phyloP scores from a whole-genome alignment of 2,797 vertebrate genomes.

The Holocentrus rufus region DNA sequence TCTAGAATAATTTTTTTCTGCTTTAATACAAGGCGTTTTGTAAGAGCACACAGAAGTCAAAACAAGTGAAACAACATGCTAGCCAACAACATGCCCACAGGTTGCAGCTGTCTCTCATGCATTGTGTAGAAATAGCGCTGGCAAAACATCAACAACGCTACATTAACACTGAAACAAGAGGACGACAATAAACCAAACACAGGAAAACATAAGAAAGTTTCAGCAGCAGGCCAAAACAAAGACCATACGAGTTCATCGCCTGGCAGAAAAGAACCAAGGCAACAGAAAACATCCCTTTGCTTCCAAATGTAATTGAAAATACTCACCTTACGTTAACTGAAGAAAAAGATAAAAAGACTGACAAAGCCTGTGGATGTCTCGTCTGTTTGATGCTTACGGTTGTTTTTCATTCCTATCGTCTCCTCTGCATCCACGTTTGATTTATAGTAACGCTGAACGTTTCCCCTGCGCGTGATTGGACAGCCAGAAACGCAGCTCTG shows the following conservation, averaged over 20 bases:
- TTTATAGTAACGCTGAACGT: slow-evolving; percentile 55
- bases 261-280: background rate
- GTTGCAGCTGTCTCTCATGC: too few relatives aligned
- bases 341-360: slow-evolving; percentile 44
- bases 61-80: too few relatives aligned
- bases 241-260: background rate
- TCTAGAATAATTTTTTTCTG: too few relatives aligned
- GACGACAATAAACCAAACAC: too few relatives aligned
- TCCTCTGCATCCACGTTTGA: rapidly evolving
- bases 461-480: slow-evolving; percentile 75
- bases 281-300: background rate
- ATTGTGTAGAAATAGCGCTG: too few relatives aligned
- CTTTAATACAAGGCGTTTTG: too few relatives aligned
- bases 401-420: slow-evolving; percentile 68
- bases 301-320: rapidly evolving
- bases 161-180: background rate
- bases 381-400: slow-evolving; percentile 2
- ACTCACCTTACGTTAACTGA: slow-evolving; percentile 67
- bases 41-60: too few relatives aligned
- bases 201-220: slow-evolving; percentile 16
- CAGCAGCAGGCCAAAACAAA: background rate
- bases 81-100: too few relatives aligned
- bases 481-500: slow-evolving; percentile 54
- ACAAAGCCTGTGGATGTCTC: slow-evolving; percentile 2
- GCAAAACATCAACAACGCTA: background rate